A percentile compares a stretch with the other conserved stretches of the same genome.
These are phyloP conservation scores for Polymixis flavicincta DNA, from an alignment of 2,888 invertebrate genomes.

Conservation along the genomic window DNA sequence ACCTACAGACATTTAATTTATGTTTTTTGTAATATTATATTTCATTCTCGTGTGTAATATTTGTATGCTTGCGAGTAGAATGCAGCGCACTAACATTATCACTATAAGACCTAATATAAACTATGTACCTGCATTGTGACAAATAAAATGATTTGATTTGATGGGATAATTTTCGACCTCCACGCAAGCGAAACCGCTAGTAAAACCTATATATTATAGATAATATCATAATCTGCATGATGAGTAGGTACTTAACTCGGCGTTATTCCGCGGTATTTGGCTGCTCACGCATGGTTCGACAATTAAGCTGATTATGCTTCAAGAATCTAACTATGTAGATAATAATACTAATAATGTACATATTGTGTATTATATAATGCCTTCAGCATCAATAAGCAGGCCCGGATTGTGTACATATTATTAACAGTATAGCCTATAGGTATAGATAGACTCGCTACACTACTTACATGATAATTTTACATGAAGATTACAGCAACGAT, in stretches of 20 bases:
- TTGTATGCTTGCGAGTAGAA: too few species aligned
- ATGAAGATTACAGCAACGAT: not conserved
- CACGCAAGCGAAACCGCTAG: too few species aligned
- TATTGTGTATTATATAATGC: not conserved
- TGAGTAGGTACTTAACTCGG: not conserved
- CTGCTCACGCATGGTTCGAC: conserved; percentile 46
- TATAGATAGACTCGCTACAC: not conserved
- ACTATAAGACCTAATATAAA: too few species aligned
- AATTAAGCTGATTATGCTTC: conserved; percentile 59
- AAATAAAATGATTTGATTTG: too few species aligned
- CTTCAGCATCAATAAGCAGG: conserved; percentile 5
- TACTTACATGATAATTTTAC: not conserved
- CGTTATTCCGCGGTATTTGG: conserved; percentile 35
- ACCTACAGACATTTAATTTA: too few species aligned
- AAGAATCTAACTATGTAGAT: conserved; percentile 14
- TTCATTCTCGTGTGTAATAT: too few species aligned
- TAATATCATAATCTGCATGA: conserved; percentile 24
- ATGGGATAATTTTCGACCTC: too few species aligned
- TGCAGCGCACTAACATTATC: too few species aligned
- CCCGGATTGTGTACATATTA: not conserved
- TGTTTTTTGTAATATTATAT: too few species aligned
- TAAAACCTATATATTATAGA: not conserved
- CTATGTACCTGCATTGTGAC: too few species aligned
- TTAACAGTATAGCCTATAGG: not conserved
- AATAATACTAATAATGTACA: not conserved